Percentiles rank a stretch among this genome's conserved stretches.
Evolutionary conservation across 1,140 invertebrate species (phyloP).

Genomic region (Papilio xuthus): DNA sequence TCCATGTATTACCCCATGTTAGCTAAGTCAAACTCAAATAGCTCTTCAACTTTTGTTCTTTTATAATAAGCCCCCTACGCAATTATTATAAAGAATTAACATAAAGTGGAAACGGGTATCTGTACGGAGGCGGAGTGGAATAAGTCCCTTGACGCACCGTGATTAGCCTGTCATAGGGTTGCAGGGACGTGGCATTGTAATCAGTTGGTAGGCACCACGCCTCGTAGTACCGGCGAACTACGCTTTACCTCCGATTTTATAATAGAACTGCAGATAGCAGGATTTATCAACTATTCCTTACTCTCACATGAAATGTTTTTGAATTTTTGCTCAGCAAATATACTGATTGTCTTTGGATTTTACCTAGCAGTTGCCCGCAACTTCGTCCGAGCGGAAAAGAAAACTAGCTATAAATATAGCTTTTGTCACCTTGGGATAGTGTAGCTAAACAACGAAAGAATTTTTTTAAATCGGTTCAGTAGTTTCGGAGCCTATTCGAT

Average conservation of each 20-base stretch:
- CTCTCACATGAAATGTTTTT: too few relatives aligned
- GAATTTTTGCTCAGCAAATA: too few relatives aligned
- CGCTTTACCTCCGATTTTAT: neutral
- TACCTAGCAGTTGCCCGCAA: too few relatives aligned
- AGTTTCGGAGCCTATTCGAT: too few relatives aligned
- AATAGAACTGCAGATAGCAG: too few relatives aligned
- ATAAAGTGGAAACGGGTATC: slow-evolving; percentile 52
- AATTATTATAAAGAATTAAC: slow-evolving; percentile 49
- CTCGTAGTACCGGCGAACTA: slow-evolving; percentile 9
- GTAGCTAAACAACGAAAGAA: too few relatives aligned
- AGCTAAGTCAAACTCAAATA: slow-evolving; percentile 16
- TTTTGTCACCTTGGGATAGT: too few relatives aligned
- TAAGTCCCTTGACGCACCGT: slow-evolving; percentile 55
- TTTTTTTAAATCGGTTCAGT: too few relatives aligned
- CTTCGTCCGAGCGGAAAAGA: too few relatives aligned
- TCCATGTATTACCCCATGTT: slow-evolving; percentile 5
- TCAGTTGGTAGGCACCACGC: slow-evolving; percentile 46
- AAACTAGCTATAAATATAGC: too few relatives aligned
- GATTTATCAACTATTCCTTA: too few relatives aligned
- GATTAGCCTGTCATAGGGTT: slow-evolving; percentile 63
- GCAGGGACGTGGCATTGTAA: slow-evolving; percentile 55
- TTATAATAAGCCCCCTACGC: slow-evolving; percentile 38
- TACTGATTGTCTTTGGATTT: too few relatives aligned
- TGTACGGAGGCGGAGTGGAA: slow-evolving; percentile 53
- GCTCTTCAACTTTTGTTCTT: slow-evolving; percentile 35